phyloP scores from a whole-genome alignment of 2,113 vertebrate species.

The Callorhinus ursinus region DNA sequence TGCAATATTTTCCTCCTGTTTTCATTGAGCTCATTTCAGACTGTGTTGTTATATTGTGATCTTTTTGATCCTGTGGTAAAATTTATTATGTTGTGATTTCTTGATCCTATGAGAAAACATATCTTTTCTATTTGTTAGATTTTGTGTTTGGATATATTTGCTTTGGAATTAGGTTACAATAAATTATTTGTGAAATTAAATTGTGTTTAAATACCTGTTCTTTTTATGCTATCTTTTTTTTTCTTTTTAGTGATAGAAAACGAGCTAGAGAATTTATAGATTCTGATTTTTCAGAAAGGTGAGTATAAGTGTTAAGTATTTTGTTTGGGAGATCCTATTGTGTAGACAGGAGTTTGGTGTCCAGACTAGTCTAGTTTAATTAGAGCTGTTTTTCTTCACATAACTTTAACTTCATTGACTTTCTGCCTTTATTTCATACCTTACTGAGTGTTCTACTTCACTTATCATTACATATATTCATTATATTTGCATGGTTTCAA shows the following conservation, averaged over 20 bases:
- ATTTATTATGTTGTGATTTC: background rate
- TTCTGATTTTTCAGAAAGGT: conserved; percentile 92
- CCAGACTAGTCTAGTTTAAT: background rate
- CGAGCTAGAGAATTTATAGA: conserved; percentile 91
- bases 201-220: conserved; percentile 49
- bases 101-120: background rate
- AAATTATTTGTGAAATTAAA: conserved; percentile 38
- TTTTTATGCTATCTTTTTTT: conserved; percentile 73
- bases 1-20: background rate
- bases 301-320: conserved; percentile 71
- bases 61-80: conserved; percentile 25
- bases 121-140: conserved; percentile 3
- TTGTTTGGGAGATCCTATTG: background rate
- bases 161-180: conserved; percentile 32
- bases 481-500: background rate
- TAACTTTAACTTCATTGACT: conserved; percentile 23
- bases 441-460: background rate
- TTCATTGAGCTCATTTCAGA: background rate
- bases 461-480: background rate
- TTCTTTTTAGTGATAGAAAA: conserved; percentile 90
- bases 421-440: background rate
- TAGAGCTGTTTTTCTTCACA: background rate
- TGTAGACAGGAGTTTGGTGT: background rate
- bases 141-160: conserved; percentile 36
- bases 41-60: background rate